These are phyloP conservation scores for Cyclopterus lumpus DNA, from an alignment of 2,797 vertebrate species.

Conservation along the genomic window DNA sequence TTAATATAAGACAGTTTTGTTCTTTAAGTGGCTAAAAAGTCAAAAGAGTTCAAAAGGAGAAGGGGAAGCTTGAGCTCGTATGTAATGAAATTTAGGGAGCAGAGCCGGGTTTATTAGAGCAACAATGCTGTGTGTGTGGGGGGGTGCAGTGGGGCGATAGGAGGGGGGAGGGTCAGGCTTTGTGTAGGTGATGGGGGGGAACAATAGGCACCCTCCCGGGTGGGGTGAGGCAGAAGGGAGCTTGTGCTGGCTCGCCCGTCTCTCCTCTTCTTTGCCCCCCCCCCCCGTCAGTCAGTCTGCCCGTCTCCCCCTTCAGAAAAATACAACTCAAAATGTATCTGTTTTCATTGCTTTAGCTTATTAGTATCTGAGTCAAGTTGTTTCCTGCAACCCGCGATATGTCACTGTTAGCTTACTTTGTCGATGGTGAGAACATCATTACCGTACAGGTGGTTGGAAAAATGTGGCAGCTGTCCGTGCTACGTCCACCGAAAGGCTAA, in stretches of 20 bases:
- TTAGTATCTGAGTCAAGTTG: no score
- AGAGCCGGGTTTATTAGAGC: conserved; percentile 69
- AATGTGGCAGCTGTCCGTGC: no score
- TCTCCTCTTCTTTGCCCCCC: conserved; percentile 2
- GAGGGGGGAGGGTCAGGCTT: conserved; percentile 53
- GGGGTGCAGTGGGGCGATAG: conserved; percentile 12
- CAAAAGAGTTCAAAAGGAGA: not conserved
- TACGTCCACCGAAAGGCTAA: no score
- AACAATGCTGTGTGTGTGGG: conserved; percentile 58
- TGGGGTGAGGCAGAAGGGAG: conserved; percentile 60
- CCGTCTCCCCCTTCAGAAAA: not conserved
- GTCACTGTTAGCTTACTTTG: no score
- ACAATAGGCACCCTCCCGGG: conserved; percentile 82
- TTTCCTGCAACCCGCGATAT: no score
- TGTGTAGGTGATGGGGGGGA: conserved; percentile 76
- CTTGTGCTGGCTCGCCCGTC: conserved; percentile 65
- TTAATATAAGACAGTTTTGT: not conserved
- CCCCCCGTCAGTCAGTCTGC: not conserved
- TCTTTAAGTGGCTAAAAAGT: not conserved
- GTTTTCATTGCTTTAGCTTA: no score
- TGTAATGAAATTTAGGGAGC: conserved; percentile 81
- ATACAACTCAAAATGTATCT: no score
- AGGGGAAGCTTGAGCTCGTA: conserved; percentile 38
- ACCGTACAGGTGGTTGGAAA: no score
- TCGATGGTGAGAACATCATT: no score